A percentile compares a stretch with the other conserved stretches of the same genome.
These are phyloP conservation scores for Auanema freiburgensis DNA, from an alignment of 2,888 invertebrate species.

Conservation along the genomic window DNA sequence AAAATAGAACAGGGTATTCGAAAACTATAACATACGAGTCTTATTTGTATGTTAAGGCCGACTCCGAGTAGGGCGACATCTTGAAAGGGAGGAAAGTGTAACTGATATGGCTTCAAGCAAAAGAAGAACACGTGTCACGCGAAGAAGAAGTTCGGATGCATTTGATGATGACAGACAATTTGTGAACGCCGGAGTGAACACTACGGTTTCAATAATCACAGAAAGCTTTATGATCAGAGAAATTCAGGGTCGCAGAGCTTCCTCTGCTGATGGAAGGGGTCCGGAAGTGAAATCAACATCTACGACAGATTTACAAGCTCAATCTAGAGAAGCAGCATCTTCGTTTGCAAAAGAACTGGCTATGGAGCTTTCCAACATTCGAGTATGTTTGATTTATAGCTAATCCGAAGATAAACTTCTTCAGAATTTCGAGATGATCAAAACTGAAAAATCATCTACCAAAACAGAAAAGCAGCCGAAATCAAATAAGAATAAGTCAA, in stretches of 20 bases:
- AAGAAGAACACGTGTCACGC: neutral
- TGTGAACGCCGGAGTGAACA: conserved; percentile 10
- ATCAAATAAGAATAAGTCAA: neutral
- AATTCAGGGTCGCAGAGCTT: neutral
- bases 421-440: neutral
- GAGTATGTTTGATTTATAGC: neutral
- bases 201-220: neutral
- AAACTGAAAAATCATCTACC: neutral
- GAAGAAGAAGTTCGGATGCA: conserved; percentile 5
- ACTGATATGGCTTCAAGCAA: conserved; percentile 10
- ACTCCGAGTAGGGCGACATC: neutral
- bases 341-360: neutral
- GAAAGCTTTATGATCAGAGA: neutral
- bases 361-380: neutral
- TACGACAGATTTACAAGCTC: conserved; percentile 9
- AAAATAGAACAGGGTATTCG: conserved; percentile 27
- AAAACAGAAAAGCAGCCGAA: neutral
- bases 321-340: neutral
- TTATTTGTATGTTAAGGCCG: neutral
- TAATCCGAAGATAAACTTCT: neutral
- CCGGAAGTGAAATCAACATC: conserved; percentile 6
- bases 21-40: neutral
- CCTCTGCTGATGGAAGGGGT: neutral
- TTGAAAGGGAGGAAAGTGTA: conserved; percentile 7
- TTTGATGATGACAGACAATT: conserved; percentile 14